Conservation (phyloP, 2,113 vertebrate species). For the Cyprinodon variegatus region DNA sequence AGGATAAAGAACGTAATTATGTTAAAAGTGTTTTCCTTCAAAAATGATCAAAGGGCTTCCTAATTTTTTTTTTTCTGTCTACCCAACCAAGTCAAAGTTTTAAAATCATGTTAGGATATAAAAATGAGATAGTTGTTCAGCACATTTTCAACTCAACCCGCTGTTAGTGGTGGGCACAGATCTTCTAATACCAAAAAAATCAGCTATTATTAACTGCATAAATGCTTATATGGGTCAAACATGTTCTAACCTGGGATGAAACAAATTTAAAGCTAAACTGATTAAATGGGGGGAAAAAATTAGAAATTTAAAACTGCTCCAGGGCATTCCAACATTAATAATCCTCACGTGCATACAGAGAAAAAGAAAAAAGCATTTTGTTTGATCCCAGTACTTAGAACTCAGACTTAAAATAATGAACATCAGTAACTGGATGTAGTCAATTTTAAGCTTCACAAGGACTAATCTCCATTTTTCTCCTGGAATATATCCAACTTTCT, state of each 20-base stretch:
- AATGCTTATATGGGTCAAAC: background rate
- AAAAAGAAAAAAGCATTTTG: background rate
- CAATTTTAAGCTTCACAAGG: background rate
- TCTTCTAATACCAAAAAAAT: background rate
- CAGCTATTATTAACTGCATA: background rate
- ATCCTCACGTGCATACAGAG: too few relatives aligned
- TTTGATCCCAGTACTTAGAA: too few relatives aligned
- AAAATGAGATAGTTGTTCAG: background rate
- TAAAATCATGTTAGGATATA: background rate
- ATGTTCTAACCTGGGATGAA: background rate
- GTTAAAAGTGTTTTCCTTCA: background rate
- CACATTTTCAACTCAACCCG: background rate
- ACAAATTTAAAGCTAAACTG: background rate
- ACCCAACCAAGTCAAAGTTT: too few relatives aligned
- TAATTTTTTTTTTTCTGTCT: too few relatives aligned
- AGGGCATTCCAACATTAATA: too few relatives aligned
- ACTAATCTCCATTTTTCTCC: background rate
- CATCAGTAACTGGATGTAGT: background rate
- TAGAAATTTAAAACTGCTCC: too few relatives aligned
- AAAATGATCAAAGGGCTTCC: background rate
- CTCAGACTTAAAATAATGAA: background rate
- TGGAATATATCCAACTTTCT: too few relatives aligned
- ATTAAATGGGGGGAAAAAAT: background rate
- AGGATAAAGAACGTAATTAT: too few relatives aligned
- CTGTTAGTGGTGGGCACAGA: too few relatives aligned